Percentiles rank a stretch among this genome's conserved stretches.
phyloP scores from a whole-genome alignment of 2,797 vertebrate genomes.

The Pterois miles region DNA sequence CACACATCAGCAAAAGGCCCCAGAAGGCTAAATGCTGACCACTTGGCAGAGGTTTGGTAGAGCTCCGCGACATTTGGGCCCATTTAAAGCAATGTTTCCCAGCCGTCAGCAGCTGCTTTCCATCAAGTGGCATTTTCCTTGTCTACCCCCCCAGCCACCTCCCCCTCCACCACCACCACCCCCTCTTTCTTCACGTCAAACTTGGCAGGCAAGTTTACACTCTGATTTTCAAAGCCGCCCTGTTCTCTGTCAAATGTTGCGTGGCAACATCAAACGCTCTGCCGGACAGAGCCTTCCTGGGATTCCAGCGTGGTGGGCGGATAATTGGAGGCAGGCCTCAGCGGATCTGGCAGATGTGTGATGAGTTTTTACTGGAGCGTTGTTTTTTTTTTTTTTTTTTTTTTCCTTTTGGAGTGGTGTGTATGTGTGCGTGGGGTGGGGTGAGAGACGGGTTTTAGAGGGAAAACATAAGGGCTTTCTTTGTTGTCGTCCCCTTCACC shows the following conservation, averaged over 20 bases:
- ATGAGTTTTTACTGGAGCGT: conserved; percentile 79
- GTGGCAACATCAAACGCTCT: conserved; percentile 83
- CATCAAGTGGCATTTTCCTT: conserved; percentile 80
- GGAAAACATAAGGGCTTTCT: conserved; percentile 78
- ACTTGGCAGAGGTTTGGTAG: conserved; percentile 54
- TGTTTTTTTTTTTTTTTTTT: conserved; percentile 40
- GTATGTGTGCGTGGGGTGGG: conserved; percentile 36
- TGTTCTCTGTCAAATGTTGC: conserved; percentile 85
- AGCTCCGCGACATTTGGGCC: conserved; percentile 72
- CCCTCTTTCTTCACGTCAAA: conserved; percentile 77
- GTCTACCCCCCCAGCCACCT: conserved; percentile 36
- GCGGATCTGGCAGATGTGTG: conserved; percentile 81
- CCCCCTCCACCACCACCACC: conserved; percentile 37
- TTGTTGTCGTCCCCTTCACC: conserved; percentile 76
- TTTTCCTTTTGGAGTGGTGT: conserved; percentile 40
- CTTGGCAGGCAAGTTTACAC: conserved; percentile 81
- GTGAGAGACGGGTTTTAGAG: conserved; percentile 63
- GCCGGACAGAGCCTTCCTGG: conserved; percentile 81
- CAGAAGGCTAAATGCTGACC: conserved; percentile 60
- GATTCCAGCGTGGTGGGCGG: conserved; percentile 81
- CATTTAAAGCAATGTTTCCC: conserved; percentile 81
- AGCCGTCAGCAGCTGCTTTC: conserved; percentile 81
- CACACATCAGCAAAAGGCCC: conserved; percentile 56
- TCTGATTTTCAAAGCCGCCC: conserved; percentile 80
- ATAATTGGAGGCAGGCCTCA: conserved; percentile 84